A percentile compares a stretch with the other conserved stretches of the same genome.
Evolutionary conservation across 1,140 invertebrate genomes (phyloP).

Genomic region (Anoplolepis gracilipes): DNA sequence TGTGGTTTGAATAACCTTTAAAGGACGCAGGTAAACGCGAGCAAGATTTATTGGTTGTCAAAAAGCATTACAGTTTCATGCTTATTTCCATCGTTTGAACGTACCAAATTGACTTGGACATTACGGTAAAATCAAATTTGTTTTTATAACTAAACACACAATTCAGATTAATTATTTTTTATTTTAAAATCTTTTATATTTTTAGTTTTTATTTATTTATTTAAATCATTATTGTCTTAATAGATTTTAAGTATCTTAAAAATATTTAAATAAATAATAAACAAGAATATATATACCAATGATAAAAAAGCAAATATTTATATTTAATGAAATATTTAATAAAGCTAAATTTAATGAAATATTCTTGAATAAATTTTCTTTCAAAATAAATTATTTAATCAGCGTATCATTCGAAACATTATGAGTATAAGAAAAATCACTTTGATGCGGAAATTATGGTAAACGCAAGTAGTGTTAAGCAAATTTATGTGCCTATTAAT

Average conservation of each 20-base stretch:
- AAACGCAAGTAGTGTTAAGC: not conserved
- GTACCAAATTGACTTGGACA: not conserved
- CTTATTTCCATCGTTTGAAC: not conserved
- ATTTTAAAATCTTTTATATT: conserved; percentile 11
- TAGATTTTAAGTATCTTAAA: not conserved
- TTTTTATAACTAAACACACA: not conserved
- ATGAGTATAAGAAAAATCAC: not conserved
- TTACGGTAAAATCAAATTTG: not conserved
- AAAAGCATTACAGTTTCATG: not conserved
- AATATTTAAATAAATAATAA: not conserved
- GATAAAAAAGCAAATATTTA: not conserved
- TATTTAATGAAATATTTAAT: not conserved
- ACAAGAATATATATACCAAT: not conserved
- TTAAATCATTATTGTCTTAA: not conserved
- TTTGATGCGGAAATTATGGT: not conserved
- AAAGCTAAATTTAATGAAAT: conserved; percentile 8
- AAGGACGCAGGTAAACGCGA: conserved; percentile 13
- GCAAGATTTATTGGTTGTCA: conserved; percentile 11
- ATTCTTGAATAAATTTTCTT: not conserved
- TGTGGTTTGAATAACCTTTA: conserved; percentile 26
- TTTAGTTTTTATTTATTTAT: not conserved
- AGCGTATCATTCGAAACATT: not conserved
- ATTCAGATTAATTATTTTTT: not conserved
- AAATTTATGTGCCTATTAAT: not conserved
- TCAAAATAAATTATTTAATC: conserved; percentile 5